Evolutionary conservation across 2,797 vertebrate genomes (phyloP), one percentile per base, ranked within the genome.

Genomic region (Sandelia bainsii): DNA sequence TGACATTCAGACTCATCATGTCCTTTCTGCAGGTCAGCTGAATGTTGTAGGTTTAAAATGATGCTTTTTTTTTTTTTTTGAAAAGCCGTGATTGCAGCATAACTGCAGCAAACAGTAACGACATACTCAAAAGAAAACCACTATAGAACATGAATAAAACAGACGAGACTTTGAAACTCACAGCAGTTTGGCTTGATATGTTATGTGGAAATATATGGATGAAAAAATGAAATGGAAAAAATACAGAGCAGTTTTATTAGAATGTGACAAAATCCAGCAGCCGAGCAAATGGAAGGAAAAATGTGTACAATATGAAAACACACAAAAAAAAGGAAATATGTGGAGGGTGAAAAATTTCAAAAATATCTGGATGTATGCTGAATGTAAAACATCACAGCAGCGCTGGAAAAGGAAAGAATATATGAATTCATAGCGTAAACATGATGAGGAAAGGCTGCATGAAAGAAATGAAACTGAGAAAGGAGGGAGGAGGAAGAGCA

Each of bases 201-300:
- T 62, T 74, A 29, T 72, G 65, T 57, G 50, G 68, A 76, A 85
- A 88, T 68, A 57, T 77, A 66, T 69, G 69, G 50, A 77, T 62
- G 71, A 68, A 79, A 71, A 77, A 81, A 70, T 59, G 56, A 80
- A 82, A 77, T 48, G 79, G 56, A 49, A 69, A 63, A 72, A 82
- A 78, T 11, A 67, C 53, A 52, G 19, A 45, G 75, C 69, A 11
- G 60, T 56, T 83, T 87, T 75, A 82, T 87, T 73, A 75, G 67
- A 76, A 85, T 70, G 52, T 66, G 84, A 80, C 75, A 82, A 78
- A 69, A 82, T 51, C 1, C 62, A 76, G 66, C 69, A 70, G 78
- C 61, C 22, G 48, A 58, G 69, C 72, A 79, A 77, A 86, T 66
- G 72, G 71, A 64, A 66, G 61, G 62, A 79, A 73, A 89, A 77